Percentiles rank a stretch among this genome's conserved stretches.
Evolutionary conservation across 2,113 vertebrate genomes (phyloP).

Genomic region (Empidonax traillii): DNA sequence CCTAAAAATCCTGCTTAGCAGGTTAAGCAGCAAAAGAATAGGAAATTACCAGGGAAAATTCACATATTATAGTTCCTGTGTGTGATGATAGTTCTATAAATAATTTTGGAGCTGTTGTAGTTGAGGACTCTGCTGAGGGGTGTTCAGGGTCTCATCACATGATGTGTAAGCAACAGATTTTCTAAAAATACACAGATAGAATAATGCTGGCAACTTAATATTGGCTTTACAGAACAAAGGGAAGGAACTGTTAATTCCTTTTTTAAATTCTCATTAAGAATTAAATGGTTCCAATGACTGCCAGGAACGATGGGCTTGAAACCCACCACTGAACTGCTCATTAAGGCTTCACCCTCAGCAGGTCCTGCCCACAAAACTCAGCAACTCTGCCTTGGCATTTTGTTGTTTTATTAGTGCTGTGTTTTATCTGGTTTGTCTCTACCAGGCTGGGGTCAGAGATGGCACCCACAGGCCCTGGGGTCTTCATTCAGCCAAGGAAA

Average conservation of each 20-base stretch:
- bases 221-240: not conserved
- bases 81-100: not conserved
- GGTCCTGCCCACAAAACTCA: not conserved
- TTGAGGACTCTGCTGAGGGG: not conserved
- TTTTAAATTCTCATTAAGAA: not conserved
- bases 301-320: not conserved
- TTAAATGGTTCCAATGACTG: not conserved
- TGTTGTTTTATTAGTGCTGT: not conserved
- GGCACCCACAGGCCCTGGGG: not conserved
- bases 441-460: not conserved
- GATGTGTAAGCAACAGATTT: not conserved
- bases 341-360: not conserved
- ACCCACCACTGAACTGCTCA: not conserved
- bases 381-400: not conserved
- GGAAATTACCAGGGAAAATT: not conserved
- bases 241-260: not conserved
- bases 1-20: not conserved
- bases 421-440: not conserved
- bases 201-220: not conserved
- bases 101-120: not conserved
- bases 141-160: not conserved
- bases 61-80: accelerated
- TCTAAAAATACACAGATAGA: not conserved
- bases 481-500: not conserved
- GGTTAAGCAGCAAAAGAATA: not conserved